phyloP scores from a whole-genome alignment of 1,140 invertebrate genomes.

The Battus philenor region DNA sequence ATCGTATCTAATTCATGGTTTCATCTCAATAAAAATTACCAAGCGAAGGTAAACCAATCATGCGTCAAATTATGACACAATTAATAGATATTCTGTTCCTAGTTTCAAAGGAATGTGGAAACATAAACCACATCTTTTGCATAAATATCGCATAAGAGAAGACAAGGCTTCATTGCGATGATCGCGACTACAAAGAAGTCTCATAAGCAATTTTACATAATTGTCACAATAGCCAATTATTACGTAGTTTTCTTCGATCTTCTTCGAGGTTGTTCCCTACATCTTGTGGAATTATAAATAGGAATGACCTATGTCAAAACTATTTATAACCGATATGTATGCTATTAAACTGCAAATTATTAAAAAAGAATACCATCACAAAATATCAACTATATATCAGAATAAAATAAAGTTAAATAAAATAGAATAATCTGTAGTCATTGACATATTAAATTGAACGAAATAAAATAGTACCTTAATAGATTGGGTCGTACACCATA shows the following conservation, averaged over 20 bases:
- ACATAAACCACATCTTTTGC: slow-evolving; percentile 29
- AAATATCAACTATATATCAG: not conserved
- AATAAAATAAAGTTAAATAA: not conserved
- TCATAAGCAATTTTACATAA: slow-evolving; percentile 19
- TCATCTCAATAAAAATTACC: slow-evolving; percentile 5
- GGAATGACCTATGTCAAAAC: too few species aligned
- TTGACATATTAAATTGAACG: too few species aligned
- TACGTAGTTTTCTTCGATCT: not conserved
- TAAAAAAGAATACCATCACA: too few species aligned
- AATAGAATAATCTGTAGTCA: not conserved
- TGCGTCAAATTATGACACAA: slow-evolving; percentile 14
- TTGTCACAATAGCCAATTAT: slow-evolving; percentile 3
- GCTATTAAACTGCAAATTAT: too few species aligned
- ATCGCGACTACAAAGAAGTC: slow-evolving; percentile 32
- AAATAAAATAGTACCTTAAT: too few species aligned
- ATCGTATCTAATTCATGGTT: too few species aligned
- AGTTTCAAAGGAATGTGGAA: slow-evolving; percentile 38
- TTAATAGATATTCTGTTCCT: slow-evolving; percentile 7
- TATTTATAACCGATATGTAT: too few species aligned
- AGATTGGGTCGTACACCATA: too few species aligned
- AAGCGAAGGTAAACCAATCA: slow-evolving; percentile 5
- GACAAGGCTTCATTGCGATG: slow-evolving; percentile 24
- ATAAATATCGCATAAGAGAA: slow-evolving; percentile 38
- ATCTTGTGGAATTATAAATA: not conserved
- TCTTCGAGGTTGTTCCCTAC: not conserved